Evolutionary conservation across 2,888 invertebrate genomes (phyloP), one percentile per base, ranked within the genome.

Genomic region (Leptinotarsa tumamoca): DNA sequence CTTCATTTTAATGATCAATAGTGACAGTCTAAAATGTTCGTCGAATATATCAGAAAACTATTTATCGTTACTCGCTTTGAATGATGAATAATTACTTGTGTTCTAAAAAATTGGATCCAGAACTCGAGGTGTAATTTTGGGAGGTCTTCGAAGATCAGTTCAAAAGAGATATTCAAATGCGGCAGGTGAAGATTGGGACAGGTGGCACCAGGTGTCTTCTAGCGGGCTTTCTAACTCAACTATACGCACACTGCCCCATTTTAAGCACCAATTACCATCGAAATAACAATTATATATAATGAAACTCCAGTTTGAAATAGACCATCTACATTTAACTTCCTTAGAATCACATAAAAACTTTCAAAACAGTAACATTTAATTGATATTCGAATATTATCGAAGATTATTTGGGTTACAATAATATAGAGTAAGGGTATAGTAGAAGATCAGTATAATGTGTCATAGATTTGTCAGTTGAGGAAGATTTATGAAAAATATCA

Each of bases 331-430:
- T 52, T 52, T 5, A 77, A 86, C 81, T 83, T 85, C 80, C 80
- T 82, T 86, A 83, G 83, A 87, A 87, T 87, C 87, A 87, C 88
- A 88, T 88, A 87, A 87, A 87, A 86, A 86, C 87, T 88, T 84
- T 86, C 82, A 87, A 88, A 88, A 88, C 87, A 87, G 86, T 88
- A 88, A 88, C 88, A 88, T 87, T 87, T 84, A 88, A 85, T 86
- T 85, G 86, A 85, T 87, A 86, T 83, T 85, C 83, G 80, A 79
- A 80, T 81, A 80, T 75, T 79, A 69, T 70, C 58, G 54, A 80
- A 78, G 78, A 80, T 78, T 82, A 80, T 76, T 81, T 77, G 79
- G 81, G 78, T 78, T 79, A 80, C 74, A 79, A 79, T 78, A 74
- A 78, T 77, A 79, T 77, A 76, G 76, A 76, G 78, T 75, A 67